Conservation (phyloP, 2,113 vertebrate species). For the Epinephelus cyanopodus region DNA sequence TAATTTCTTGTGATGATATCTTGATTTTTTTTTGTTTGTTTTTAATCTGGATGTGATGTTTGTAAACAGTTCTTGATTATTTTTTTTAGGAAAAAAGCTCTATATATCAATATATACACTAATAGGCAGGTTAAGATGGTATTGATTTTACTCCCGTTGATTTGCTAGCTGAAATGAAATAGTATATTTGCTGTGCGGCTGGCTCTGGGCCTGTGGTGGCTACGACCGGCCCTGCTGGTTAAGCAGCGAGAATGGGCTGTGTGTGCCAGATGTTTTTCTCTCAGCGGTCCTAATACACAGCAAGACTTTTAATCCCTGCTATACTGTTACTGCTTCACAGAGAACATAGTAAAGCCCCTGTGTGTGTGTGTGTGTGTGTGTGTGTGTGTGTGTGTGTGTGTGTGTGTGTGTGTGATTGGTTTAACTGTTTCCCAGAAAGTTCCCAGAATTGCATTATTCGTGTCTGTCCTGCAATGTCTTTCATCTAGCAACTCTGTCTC, state of each 20-base stretch:
- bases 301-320: conserved; percentile 64
- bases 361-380: conserved; percentile 1
- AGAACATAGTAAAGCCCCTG: conserved; percentile 29
- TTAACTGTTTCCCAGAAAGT: conserved; percentile 50
- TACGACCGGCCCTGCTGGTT: not conserved
- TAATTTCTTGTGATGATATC: not conserved
- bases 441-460: conserved; percentile 44
- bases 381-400: conserved; percentile 5
- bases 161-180: conserved; percentile 17
- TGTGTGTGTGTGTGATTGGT: conserved; percentile 12
- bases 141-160: conserved; percentile 26
- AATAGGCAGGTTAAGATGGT: conserved; percentile 19
- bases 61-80: not conserved
- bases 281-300: conserved; percentile 51
- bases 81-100: not conserved
- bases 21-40: not conserved
- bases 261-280: conserved; percentile 73
- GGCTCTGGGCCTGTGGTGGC: not conserved
- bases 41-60: not conserved
- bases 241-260: conserved; percentile 34
- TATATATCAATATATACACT: not conserved
- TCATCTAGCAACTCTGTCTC: conserved; percentile 1
- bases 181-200: conserved; percentile 1
- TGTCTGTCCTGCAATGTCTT: conserved; percentile 9
- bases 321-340: conserved; percentile 28